Base-by-base conservation (phyloP, 2,888 invertebrate species). In the Thymelicus sylvestris region DNA sequence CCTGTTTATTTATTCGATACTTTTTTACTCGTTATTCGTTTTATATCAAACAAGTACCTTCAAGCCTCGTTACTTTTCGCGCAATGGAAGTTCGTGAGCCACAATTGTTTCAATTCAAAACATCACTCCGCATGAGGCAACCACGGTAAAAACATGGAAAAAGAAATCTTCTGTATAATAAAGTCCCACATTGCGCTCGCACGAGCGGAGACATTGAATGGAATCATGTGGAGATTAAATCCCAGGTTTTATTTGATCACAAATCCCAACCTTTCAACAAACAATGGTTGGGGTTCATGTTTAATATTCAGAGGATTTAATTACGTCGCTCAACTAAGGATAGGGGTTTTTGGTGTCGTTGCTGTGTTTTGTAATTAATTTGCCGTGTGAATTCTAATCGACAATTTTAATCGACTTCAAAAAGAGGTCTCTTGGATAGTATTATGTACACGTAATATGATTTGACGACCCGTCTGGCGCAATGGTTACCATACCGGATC, bases 31-130 rank as follows among this genome's bases (percentile, higher is more conserved):
- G 50, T 63, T n/a, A 24, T 12, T 55, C 31, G 52, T 7, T 13
- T 2, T 7, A 3, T 24, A 15, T 57, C 24, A 38, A 38, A 39
- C 64, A 59, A n/a, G 64, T 41, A 7, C n/a, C 24, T 48, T 6
- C 15, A 13, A 38, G 60, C 60, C 60, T 60, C 41, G 39, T 60
- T 60, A 41, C 64, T 59, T 55, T 41, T 13, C 38, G 19, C 59
- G 69, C 69, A 69, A 69, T 69, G 55, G 59, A 50, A 64, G 69
- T 69, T 69, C 64, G 24, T 60, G 41, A 71, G 70, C 57, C 52
- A 39, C 70, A 71, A 71, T 71, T 71, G 70, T 71, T 71, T 66
- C 61, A 69, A 63, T 66, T 66, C 70, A 66, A 66, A 71, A 71
- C 70, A 71, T 70, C 70, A 59, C 69, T 48, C 65, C 50, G 52